A percentile compares a stretch with the other conserved stretches of the same genome.
Conservation (phyloP, 2,113 vertebrate species). For the Ictalurus punctatus region DNA sequence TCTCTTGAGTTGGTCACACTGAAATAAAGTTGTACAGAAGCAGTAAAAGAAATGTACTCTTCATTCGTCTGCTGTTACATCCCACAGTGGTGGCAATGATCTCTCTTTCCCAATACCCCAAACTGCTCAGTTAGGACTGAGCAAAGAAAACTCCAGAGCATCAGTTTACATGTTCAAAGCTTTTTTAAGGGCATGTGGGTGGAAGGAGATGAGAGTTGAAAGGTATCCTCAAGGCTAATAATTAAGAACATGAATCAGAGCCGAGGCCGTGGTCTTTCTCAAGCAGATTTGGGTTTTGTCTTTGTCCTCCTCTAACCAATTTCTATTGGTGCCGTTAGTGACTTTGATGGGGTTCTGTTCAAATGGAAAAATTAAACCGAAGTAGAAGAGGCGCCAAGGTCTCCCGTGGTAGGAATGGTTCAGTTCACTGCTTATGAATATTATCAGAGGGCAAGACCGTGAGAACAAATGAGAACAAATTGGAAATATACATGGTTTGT, state of each 20-base stretch:
- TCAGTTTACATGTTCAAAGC: conserved; percentile 57
- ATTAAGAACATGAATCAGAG: conserved; percentile 77
- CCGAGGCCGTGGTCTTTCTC: conserved; percentile 63
- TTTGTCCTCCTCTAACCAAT: conserved; percentile 67
- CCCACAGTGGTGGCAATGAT: background rate
- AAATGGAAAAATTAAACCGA: conserved; percentile 55
- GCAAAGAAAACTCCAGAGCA: conserved; percentile 60
- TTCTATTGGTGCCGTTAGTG: conserved; percentile 65
- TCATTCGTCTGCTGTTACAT: background rate
- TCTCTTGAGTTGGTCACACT: background rate
- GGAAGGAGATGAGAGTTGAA: conserved; percentile 27
- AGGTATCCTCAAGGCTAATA: conserved; percentile 70
- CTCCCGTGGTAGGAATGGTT: conserved; percentile 28
- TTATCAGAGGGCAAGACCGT: background rate
- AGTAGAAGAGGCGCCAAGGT: conserved; percentile 18
- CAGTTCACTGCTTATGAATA: background rate
- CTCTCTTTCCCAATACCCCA: conserved; percentile 46
- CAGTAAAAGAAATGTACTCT: background rate
- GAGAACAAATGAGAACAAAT: conserved; percentile 12
- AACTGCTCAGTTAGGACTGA: conserved; percentile 60
- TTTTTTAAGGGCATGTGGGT: conserved; percentile 49
- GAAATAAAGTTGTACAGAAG: background rate
- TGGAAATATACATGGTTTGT: background rate
- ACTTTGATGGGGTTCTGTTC: conserved; percentile 69
- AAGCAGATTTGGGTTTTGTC: conserved; percentile 61